Percentiles rank a stretch among this genome's conserved stretches.
Conservation (phyloP, 1,140 invertebrate species). For the Palaemon carinicauda region DNA sequence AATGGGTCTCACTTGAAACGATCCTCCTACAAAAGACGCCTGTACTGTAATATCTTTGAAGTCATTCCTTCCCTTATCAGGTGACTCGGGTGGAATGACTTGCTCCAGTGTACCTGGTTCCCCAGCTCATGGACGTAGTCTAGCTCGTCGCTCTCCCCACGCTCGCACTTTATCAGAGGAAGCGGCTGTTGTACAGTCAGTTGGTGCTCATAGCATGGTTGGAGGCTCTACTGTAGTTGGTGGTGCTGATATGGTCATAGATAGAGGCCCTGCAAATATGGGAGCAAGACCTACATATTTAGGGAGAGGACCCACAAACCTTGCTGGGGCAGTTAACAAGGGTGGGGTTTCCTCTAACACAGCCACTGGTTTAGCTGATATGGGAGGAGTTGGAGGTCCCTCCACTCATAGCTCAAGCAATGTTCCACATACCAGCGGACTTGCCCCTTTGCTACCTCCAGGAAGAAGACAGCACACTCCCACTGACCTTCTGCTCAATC, state of each 20-base stretch:
- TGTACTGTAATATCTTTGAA: not conserved
- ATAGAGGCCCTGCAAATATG: not conserved
- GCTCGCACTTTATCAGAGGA: constrained; percentile 43
- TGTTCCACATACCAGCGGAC: not conserved
- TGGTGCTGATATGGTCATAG: not conserved
- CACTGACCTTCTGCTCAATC: constrained; percentile 41
- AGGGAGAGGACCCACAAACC: not conserved
- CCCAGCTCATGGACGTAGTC: constrained; percentile 12
- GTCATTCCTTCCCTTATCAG: not conserved
- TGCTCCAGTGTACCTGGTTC: constrained; percentile 13
- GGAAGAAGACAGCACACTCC: constrained; percentile 45
- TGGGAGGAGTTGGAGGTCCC: not conserved
- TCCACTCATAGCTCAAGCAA: not conserved
- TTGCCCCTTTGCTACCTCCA: constrained; percentile 37
- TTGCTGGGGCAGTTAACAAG: not conserved
- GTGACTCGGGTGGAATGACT: not conserved
- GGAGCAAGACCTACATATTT: not conserved
- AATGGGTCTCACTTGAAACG: not conserved
- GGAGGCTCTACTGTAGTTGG: not conserved
- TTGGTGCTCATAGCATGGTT: not conserved
- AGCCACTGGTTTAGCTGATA: not conserved
- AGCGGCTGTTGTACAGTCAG: constrained; percentile 20
- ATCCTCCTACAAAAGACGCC: not conserved
- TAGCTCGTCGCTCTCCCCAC: constrained; percentile 34
- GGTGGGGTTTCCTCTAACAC: not conserved